These are phyloP conservation scores for Oryzias javanicus DNA, from an alignment of 2,113 vertebrate species.

Conservation along the genomic window DNA sequence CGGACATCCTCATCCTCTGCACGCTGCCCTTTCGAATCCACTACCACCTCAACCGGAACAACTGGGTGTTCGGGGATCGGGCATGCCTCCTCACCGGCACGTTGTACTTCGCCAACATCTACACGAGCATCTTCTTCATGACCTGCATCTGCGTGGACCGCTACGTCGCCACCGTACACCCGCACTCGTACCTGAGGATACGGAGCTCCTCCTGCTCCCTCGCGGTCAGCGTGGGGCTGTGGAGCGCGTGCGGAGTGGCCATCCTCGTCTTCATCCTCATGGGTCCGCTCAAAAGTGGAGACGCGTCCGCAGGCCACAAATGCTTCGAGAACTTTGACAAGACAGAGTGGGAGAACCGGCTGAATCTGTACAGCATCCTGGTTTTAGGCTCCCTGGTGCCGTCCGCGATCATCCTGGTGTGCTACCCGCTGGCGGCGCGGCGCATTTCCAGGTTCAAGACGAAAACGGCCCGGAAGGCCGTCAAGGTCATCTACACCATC, in stretches of 20 bases:
- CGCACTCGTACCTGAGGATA: constrained; percentile 72
- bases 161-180: constrained; percentile 79
- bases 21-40: constrained; percentile 81
- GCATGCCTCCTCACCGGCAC: constrained; percentile 72
- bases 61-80: constrained; percentile 78
- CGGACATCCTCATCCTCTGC: constrained; percentile 73
- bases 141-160: constrained; percentile 80
- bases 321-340: constrained; percentile 80
- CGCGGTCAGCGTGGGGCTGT: constrained; percentile 54
- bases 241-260: constrained; percentile 28
- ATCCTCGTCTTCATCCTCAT: constrained; percentile 53
- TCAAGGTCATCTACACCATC: constrained; percentile 75
- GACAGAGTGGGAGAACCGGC: constrained; percentile 52
- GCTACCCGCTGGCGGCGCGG: constrained; percentile 70
- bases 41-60: constrained; percentile 75
- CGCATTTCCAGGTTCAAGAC: constrained; percentile 64
- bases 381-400: constrained; percentile 77
- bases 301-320: neutral
- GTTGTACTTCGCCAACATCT: constrained; percentile 77
- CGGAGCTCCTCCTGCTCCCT: constrained; percentile 3
- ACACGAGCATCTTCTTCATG: constrained; percentile 81
- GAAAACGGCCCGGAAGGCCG: constrained; percentile 60
- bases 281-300: constrained; percentile 55
- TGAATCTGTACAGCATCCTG: constrained; percentile 62
- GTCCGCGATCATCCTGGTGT: constrained; percentile 67